phyloP scores from a whole-genome alignment of 2,113 vertebrate genomes.

The Oncorhynchus gorbuscha region DNA sequence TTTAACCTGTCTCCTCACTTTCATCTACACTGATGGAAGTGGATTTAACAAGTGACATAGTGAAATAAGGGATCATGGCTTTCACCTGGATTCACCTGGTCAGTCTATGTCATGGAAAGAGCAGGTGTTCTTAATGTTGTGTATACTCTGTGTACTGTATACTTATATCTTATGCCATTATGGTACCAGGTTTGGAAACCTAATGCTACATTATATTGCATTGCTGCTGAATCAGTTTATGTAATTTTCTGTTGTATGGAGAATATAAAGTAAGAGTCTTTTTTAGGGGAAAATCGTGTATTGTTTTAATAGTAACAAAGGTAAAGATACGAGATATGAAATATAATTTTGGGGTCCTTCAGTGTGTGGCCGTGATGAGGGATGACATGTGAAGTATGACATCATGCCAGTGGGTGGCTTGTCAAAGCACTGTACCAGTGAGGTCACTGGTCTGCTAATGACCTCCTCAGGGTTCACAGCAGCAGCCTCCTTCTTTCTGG shows the following conservation, averaged over 20 bases:
- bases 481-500: slow-evolving; percentile 40
- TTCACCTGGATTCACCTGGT: no score
- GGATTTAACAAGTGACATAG: no score
- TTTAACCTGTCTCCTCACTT: no score
- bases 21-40: no score
- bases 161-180: not conserved
- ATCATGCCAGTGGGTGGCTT: slow-evolving; percentile 64
- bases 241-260: not conserved
- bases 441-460: slow-evolving; percentile 69
- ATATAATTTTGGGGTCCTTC: slow-evolving; percentile 37
- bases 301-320: slow-evolving; percentile 8
- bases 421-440: slow-evolving; percentile 59
- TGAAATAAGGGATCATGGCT: no score
- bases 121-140: no score
- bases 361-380: slow-evolving; percentile 49
- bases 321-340: slow-evolving; percentile 54
- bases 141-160: not conserved
- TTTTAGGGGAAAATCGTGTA: not conserved
- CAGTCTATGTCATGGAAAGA: no score
- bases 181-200: not conserved
- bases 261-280: not conserved
- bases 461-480: slow-evolving; percentile 67
- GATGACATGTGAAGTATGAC: slow-evolving; percentile 71
- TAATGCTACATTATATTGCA: not conserved
- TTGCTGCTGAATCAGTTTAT: not conserved